Evolutionary conservation across 2,888 invertebrate species (phyloP), one percentile per base, ranked within the genome.

Genomic region (Tortricodes alternella): DNA sequence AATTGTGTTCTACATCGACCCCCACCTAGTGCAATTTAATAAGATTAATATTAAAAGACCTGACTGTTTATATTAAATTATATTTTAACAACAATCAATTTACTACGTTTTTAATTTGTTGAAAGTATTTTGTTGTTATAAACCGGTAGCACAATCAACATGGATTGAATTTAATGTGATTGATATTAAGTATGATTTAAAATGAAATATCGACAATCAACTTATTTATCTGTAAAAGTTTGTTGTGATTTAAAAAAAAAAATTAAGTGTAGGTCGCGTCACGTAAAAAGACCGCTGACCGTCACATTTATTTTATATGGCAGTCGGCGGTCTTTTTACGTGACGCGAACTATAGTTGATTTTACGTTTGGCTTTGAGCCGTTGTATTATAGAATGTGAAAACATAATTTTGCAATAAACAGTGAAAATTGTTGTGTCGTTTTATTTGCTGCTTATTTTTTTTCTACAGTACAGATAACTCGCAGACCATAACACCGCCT

Each of bases 1-100:
- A 53, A 55, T 41, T 52, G 64, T 62, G 58, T n/a, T 53, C 50
- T 46, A 53, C 51, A 48, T 58, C 56, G 52, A 39, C 62, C 63
- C 74, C 78, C 74, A 78, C 78, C 76, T 74, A 79, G 78, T 78
- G 76, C 76, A 77, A 78, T 77, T 70, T 44, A 29, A 35, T 61
- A 27, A 48, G 21, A 43, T 35, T 34, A 41, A 55, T 48, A 19
- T 21, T 34, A 55, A 48, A 32, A 19, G 23, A 37, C n/a, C 43
- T 34, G 18, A 24, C 19, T 41, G 24, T 19, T 41, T 9, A 39
- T 35, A n/a, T 29, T 27, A 27, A 27, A 27, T n/a, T 18, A 34
- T 35, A 34, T 13, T 35, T 24, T 43, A 48, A 23, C 15, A 43
- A 13, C 13, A 41, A 13, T n/a, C 15, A 29, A 43, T 49, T 24